These are phyloP conservation scores for Wiebesia pumilae DNA, from an alignment of 1,140 invertebrate genomes.

Conservation along the genomic window DNA sequence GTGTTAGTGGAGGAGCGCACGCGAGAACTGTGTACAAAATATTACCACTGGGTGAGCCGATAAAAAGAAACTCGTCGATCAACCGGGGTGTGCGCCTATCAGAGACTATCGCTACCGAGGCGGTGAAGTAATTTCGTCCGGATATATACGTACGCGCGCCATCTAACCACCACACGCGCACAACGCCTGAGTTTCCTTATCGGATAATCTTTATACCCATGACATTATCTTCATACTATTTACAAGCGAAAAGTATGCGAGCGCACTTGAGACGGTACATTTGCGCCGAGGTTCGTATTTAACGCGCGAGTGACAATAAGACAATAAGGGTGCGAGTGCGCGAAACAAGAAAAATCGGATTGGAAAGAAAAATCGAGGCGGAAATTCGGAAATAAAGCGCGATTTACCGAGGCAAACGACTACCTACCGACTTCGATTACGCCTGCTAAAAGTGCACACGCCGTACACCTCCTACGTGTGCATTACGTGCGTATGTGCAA, in stretches of 20 bases:
- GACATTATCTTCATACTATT: not conserved
- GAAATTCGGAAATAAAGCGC: not conserved
- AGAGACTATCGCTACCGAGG: too few relatives aligned
- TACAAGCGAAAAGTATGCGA: not conserved
- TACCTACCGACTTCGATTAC: not conserved
- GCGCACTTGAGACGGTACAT: not conserved
- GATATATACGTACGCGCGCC: too few relatives aligned
- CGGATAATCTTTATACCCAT: not conserved
- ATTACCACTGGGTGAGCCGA: not conserved
- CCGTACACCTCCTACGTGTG: not conserved
- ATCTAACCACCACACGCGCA: not conserved
- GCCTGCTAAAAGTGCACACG: not conserved
- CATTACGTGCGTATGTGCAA: not conserved
- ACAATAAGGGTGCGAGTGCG: not conserved
- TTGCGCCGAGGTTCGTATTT: not conserved
- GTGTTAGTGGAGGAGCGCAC: not conserved
- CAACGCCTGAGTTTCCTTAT: not conserved
- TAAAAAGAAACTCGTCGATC: conserved; percentile 1
- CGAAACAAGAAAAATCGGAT: not conserved
- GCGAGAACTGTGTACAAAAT: not conserved
- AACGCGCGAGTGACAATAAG: not conserved
- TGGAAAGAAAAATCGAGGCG: not conserved
- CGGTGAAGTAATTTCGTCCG: not conserved
- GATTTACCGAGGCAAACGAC: too few relatives aligned
- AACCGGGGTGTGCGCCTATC: not conserved